phyloP scores from a whole-genome alignment of 2,113 vertebrate species.

The Climacteris rufus region DNA sequence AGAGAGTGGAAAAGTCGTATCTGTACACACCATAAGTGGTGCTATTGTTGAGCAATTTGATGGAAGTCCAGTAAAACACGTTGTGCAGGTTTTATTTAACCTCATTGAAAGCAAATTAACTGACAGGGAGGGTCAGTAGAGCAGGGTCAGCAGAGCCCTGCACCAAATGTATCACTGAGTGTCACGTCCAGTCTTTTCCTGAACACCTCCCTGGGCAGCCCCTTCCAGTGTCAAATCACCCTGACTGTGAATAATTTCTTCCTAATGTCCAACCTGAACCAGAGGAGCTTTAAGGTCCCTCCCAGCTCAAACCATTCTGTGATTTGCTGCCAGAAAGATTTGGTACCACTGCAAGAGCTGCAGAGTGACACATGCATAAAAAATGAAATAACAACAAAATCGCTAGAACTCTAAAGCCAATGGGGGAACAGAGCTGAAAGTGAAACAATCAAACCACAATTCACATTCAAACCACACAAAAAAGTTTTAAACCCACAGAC shows the following conservation, averaged over 20 bases:
- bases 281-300: not conserved
- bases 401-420: not conserved
- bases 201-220: not conserved
- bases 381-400: not conserved
- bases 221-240: not conserved
- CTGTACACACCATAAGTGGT: not conserved
- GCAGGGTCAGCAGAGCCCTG: not conserved
- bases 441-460: too few relatives aligned
- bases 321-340: not conserved
- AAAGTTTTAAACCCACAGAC: not conserved
- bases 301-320: not conserved
- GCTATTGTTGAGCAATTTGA: slow-evolving; percentile 28
- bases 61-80: not conserved
- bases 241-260: not conserved
- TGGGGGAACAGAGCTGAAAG: not conserved
- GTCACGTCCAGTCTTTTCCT: not conserved
- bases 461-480: not conserved
- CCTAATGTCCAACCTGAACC: not conserved
- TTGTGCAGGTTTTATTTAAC: not conserved
- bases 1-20: not conserved
- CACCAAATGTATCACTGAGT: not conserved
- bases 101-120: not conserved
- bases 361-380: not conserved
- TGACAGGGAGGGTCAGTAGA: too few relatives aligned
- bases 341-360: not conserved